phyloP scores from a whole-genome alignment of 2,888 invertebrate genomes.

The Idaea straminata region DNA sequence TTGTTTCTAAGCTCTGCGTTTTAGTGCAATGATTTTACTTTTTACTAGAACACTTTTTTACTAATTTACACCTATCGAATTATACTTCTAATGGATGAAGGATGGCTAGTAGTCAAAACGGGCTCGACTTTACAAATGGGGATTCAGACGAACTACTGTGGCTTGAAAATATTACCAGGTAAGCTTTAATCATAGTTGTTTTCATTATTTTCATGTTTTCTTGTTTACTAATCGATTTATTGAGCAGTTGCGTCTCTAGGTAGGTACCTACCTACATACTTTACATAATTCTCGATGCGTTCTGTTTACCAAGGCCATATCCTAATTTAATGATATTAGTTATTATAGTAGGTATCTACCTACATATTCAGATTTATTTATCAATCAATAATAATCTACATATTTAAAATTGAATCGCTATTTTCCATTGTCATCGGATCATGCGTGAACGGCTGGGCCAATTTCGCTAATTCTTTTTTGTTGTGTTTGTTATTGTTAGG shows the following conservation, averaged over 20 bases:
- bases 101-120: conserved; percentile 66
- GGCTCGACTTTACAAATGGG: conserved; percentile 51
- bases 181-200: conserved; percentile 23
- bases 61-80: conserved; percentile 24
- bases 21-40: conserved; percentile 14
- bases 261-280: not conserved
- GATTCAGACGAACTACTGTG: conserved; percentile 60
- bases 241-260: not conserved
- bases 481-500: too few relatives aligned
- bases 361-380: too few relatives aligned
- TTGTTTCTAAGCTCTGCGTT: not conserved
- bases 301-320: not conserved
- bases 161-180: conserved; percentile 74
- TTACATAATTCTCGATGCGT: not conserved
- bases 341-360: not conserved
- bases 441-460: too few relatives aligned
- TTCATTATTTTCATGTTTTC: not conserved
- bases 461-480: too few relatives aligned
- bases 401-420: too few relatives aligned
- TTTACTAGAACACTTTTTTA: conserved; percentile 13
- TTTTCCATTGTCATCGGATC: too few relatives aligned
- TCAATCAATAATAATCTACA: too few relatives aligned
- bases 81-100: conserved; percentile 58
- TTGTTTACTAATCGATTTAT: not conserved
- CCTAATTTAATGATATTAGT: not conserved